A percentile compares a stretch with the other conserved stretches of the same genome.
Evolutionary conservation across 2,888 invertebrate genomes (phyloP).

Genomic region (Lypha dubia): DNA sequence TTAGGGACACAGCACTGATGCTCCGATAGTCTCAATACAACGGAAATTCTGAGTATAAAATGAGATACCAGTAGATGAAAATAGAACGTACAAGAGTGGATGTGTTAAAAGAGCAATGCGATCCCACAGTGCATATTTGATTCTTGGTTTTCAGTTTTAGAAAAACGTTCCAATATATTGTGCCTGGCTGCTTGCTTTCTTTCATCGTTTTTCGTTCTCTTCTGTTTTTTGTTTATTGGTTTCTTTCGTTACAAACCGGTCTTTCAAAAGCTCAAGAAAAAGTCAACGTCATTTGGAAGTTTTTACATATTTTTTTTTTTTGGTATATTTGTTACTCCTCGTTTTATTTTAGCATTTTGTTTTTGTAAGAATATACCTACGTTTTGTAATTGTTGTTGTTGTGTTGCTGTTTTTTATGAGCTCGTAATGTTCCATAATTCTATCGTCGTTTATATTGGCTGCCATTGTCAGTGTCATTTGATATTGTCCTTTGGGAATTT

Average conservation of each 20-base stretch:
- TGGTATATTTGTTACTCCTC: not conserved
- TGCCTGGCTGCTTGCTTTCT: conserved; percentile 29
- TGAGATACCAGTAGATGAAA: too few relatives aligned
- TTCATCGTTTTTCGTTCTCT: conserved; percentile 6
- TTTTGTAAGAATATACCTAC: conserved; percentile 35
- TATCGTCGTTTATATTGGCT: conserved; percentile 61
- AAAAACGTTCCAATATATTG: conserved; percentile 54
- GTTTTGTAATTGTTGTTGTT: conserved; percentile 35
- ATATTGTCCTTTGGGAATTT: conserved; percentile 71
- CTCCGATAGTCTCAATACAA: too few relatives aligned
- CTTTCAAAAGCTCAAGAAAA: conserved; percentile 27
- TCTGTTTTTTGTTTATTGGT: conserved; percentile 5
- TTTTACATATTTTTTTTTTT: conserved; percentile 40
- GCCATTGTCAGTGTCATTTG: conserved; percentile 70
- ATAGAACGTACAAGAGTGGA: too few relatives aligned
- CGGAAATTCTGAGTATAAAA: too few relatives aligned
- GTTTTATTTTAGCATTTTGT: conserved; percentile 19
- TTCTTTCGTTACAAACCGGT: conserved; percentile 49
- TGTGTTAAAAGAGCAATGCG: not conserved
- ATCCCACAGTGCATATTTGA: conserved; percentile 30
- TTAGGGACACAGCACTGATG: too few relatives aligned
- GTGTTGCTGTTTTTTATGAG: conserved; percentile 28
- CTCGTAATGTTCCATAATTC: conserved; percentile 66
- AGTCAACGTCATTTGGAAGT: conserved; percentile 67
- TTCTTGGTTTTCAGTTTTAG: conserved; percentile 46